phyloP scores from a whole-genome alignment of 2,113 vertebrate genomes.

The Silurus glanis region DNA sequence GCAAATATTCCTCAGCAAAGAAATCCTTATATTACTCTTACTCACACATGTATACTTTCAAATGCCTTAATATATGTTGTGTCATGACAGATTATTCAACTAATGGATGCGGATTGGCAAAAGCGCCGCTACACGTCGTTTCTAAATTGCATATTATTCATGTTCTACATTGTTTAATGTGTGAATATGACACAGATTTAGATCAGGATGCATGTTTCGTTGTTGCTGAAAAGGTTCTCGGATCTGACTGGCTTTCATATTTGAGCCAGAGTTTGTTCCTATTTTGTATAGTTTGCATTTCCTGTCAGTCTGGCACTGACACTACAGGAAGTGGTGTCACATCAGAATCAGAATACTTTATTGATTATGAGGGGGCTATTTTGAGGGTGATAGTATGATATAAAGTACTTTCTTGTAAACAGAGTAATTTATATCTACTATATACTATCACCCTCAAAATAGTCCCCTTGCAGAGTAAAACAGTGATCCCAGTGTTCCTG shows the following conservation, averaged over 20 bases:
- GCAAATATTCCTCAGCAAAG: conserved; percentile 18
- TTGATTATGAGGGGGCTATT: no score
- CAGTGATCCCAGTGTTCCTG: no score
- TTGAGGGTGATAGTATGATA: no score
- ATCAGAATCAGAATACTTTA: no score
- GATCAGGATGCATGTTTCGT: neutral
- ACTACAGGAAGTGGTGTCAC: neutral
- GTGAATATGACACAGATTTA: neutral
- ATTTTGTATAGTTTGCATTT: neutral
- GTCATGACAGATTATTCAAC: neutral
- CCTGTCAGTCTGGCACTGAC: neutral
- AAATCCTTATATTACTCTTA: neutral
- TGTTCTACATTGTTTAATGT: neutral
- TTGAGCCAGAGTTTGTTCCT: neutral
- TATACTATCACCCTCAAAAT: no score
- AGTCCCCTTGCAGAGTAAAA: no score
- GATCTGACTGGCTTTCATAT: neutral
- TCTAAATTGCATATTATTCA: neutral
- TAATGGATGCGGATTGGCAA: neutral
- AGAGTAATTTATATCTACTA: no score
- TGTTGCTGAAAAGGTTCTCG: neutral
- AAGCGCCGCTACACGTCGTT: neutral
- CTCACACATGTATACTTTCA: neutral
- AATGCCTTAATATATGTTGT: conserved; percentile 6
- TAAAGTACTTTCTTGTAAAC: no score